phyloP scores from a whole-genome alignment of 2,888 invertebrate genomes.

The Pilophorus perplexus region DNA sequence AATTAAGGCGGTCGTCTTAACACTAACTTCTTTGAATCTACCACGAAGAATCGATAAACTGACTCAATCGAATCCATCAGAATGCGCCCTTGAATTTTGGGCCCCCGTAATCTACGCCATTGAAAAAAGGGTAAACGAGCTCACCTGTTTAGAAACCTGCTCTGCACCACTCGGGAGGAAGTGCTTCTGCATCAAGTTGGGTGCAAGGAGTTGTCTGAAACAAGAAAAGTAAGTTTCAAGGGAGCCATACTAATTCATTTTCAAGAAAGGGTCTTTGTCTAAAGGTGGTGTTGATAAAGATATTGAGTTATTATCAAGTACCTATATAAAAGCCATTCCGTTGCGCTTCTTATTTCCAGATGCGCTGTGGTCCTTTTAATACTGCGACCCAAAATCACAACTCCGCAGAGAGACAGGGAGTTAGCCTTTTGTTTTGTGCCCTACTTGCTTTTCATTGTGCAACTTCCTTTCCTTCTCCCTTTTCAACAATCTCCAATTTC shows the following conservation, averaged over 20 bases:
- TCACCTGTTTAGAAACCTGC: conserved; percentile 76
- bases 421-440: conserved; percentile 25
- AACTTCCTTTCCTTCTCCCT: conserved; percentile 19
- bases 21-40: too few species aligned
- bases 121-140: too few species aligned
- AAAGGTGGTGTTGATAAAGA: too few species aligned
- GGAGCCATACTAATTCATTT: not conserved
- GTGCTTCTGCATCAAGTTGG: conserved; percentile 87
- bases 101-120: too few species aligned
- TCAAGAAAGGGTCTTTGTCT: too few species aligned
- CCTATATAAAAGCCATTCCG: too few species aligned
- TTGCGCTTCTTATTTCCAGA: too few species aligned
- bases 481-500: conserved; percentile 28
- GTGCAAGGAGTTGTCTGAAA: conserved; percentile 88
- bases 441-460: conserved; percentile 24
- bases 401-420: not conserved
- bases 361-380: not conserved
- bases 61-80: too few species aligned
- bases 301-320: too few species aligned
- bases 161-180: conserved; percentile 82
- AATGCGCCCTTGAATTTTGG: too few species aligned
- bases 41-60: too few species aligned
- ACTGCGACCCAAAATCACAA: conserved; percentile 15
- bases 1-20: too few species aligned
- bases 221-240: conserved; percentile 1